These are phyloP conservation scores for Sturnira hondurensis DNA, from an alignment of 2,113 vertebrate genomes.

Conservation along the genomic window DNA sequence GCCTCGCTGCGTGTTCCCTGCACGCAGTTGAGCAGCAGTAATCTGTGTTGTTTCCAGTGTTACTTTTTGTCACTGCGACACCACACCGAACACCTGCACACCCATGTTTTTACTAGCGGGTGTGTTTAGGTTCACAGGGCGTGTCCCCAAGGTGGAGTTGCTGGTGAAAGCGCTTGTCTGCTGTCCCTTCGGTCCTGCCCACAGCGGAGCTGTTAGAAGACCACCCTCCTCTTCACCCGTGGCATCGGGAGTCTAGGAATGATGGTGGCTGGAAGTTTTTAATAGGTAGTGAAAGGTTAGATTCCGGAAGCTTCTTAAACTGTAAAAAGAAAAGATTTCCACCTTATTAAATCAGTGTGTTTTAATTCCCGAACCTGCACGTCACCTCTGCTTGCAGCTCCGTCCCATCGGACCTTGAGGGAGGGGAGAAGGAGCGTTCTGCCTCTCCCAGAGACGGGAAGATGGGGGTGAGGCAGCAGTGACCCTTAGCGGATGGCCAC, in stretches of 20 bases:
- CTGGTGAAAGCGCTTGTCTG: not conserved
- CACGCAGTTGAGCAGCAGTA: not conserved
- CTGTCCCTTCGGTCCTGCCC: not conserved
- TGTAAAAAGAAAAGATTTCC: not conserved
- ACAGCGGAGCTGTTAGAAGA: not conserved
- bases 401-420: not conserved
- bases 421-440: not conserved
- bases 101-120: not conserved
- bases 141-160: not conserved
- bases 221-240: no score
- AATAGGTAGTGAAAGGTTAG: not conserved
- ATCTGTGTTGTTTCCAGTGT: not conserved
- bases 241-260: not conserved
- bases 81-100: not conserved
- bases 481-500: not conserved
- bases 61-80: not conserved
- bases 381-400: not conserved
- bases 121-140: not conserved
- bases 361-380: not conserved
- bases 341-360: not conserved
- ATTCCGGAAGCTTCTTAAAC: not conserved
- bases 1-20: accelerated
- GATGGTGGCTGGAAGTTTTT: not conserved
- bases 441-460: not conserved
- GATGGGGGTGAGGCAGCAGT: not conserved